Percentiles rank a stretch among this genome's conserved stretches.
Conservation (phyloP, 2,113 vertebrate genomes). For the Chloroceryle aenea region DNA sequence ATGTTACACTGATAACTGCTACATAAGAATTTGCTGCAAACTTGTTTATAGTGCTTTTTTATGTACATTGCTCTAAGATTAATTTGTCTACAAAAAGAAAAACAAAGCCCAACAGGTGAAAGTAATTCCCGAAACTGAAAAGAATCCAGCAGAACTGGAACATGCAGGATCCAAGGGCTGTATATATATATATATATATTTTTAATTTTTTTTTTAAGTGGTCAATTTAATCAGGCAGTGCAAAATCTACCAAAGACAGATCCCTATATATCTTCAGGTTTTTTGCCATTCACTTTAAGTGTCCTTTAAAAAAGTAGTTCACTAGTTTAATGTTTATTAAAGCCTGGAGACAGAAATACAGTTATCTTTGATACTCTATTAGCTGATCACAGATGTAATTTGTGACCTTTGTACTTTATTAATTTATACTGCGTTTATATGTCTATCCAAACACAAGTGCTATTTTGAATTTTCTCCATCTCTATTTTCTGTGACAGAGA, state of each 20-base stretch:
- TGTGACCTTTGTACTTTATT: background rate
- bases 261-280: background rate
- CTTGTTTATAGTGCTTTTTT: background rate
- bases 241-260: background rate
- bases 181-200: background rate
- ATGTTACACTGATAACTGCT: background rate
- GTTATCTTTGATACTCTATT: background rate
- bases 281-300: background rate
- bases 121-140: background rate
- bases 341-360: background rate
- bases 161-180: background rate
- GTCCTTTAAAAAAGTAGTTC: background rate
- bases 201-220: background rate
- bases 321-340: background rate
- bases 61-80: background rate
- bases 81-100: background rate
- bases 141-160: background rate
- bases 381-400: background rate
- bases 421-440: background rate
- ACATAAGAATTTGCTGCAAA: background rate
- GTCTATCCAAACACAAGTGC: background rate
- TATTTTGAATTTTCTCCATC: background rate
- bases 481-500: background rate
- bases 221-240: background rate
- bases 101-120: background rate